phyloP scores from a whole-genome alignment of 1,140 invertebrate species.

The Monochamus saltuarius region DNA sequence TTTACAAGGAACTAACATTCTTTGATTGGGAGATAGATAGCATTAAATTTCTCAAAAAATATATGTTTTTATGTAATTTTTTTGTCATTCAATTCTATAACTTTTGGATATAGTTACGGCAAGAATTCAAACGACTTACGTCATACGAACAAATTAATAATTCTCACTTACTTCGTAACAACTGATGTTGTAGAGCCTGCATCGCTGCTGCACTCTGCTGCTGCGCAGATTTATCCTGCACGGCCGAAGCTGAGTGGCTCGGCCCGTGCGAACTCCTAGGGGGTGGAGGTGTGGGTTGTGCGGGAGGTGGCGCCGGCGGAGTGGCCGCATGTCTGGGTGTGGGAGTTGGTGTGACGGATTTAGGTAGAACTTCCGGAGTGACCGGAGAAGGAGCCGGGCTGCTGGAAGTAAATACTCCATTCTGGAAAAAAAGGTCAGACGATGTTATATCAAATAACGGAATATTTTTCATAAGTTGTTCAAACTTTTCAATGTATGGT shows the following conservation, averaged over 20 bases:
- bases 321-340: conserved; percentile 56
- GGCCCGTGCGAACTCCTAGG: conserved; percentile 37
- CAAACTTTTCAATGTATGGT: too few relatives aligned
- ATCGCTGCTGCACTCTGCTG: conserved; percentile 67
- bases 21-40: too few relatives aligned
- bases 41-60: too few relatives aligned
- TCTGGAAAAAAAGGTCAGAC: conserved; percentile 33
- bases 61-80: too few relatives aligned
- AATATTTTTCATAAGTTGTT: too few relatives aligned
- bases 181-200: conserved; percentile 77
- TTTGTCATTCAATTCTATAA: too few relatives aligned
- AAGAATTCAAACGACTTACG: too few relatives aligned
- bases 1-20: too few relatives aligned
- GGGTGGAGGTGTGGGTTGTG: conserved; percentile 47
- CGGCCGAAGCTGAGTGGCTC: conserved; percentile 48
- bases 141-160: too few relatives aligned
- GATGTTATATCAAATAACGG: conserved; percentile 1
- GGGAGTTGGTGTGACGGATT: conserved; percentile 58
- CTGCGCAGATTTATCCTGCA: conserved; percentile 67
- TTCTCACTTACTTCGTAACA: conserved; percentile 66
- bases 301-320: conserved; percentile 48
- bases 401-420: conserved; percentile 48
- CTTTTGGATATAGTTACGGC: too few relatives aligned
- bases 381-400: conserved; percentile 52
- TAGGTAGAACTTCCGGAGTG: conserved; percentile 55